These are phyloP conservation scores for Danio albolineatus DNA, from an alignment of 2,797 vertebrate genomes.

Conservation along the genomic window DNA sequence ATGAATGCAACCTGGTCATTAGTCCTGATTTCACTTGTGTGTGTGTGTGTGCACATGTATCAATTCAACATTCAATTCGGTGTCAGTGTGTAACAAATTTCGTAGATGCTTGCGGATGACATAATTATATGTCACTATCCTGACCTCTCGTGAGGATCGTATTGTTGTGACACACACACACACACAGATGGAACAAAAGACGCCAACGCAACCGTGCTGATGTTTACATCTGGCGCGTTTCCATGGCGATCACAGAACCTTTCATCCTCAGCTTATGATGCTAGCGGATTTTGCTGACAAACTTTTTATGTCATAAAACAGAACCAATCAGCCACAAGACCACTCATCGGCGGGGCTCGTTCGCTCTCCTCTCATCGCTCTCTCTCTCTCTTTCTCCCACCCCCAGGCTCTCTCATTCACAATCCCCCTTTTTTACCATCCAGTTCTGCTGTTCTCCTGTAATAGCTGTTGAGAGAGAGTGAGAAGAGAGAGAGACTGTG, in stretches of 20 bases:
- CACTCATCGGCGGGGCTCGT: slow-evolving; percentile 15
- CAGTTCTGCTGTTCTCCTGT: slow-evolving; percentile 55
- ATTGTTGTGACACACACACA: slow-evolving; percentile 54
- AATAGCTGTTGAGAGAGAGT: slow-evolving; percentile 57
- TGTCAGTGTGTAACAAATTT: not conserved
- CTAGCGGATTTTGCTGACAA: slow-evolving; percentile 51
- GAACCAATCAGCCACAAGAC: slow-evolving; percentile 52
- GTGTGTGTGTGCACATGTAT: slow-evolving; percentile 4
- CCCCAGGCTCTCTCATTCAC: slow-evolving; percentile 56
- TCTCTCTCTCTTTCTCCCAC: slow-evolving; percentile 6
- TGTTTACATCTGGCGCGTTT: slow-evolving; percentile 63
- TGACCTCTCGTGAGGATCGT: slow-evolving; percentile 46
- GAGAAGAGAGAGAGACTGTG: slow-evolving; percentile 50
- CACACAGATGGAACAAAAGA: slow-evolving; percentile 41
- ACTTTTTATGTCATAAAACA: slow-evolving; percentile 57
- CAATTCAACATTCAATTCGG: not conserved
- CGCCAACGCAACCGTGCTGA: slow-evolving; percentile 46
- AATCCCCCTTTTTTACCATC: slow-evolving; percentile 55
- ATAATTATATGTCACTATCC: slow-evolving; percentile 47
- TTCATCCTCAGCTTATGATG: slow-evolving; percentile 43
- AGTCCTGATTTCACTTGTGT: not conserved
- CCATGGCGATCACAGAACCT: slow-evolving; percentile 55
- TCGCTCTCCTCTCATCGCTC: slow-evolving; percentile 17
- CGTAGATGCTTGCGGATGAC: slow-evolving; percentile 27
- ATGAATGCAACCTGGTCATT: not conserved